Evolutionary conservation across 2,797 vertebrate genomes (phyloP).

Genomic region (Mormyrops boulengeri): DNA sequence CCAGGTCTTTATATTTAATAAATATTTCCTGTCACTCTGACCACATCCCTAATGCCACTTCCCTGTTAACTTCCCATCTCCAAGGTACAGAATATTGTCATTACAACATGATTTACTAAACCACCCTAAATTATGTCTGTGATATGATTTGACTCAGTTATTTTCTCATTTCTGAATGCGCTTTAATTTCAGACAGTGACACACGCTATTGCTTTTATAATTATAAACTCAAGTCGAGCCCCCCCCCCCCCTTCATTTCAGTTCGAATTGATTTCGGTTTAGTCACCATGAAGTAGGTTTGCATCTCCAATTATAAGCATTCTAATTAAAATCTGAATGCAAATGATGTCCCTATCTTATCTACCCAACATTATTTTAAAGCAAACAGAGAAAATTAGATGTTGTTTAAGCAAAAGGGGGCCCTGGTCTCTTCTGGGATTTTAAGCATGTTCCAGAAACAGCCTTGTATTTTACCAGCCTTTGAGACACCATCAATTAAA

Average conservation of each 20-base stretch:
- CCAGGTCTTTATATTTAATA: background rate
- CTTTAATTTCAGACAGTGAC: slow-evolving; percentile 43
- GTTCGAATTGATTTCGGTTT: slow-evolving; percentile 9
- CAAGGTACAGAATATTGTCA: slow-evolving; percentile 27
- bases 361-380: slow-evolving; percentile 56
- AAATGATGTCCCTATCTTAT: slow-evolving; percentile 65
- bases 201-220: slow-evolving; percentile 51
- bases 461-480: background rate
- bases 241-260: background rate
- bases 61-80: slow-evolving; percentile 30
- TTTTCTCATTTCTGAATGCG: slow-evolving; percentile 22
- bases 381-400: slow-evolving; percentile 51
- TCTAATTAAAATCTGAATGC: slow-evolving; percentile 66
- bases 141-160: slow-evolving; percentile 36
- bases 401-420: slow-evolving; percentile 20
- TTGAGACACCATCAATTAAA: slow-evolving; percentile 14
- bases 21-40: background rate
- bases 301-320: slow-evolving; percentile 48
- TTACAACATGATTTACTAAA: slow-evolving; percentile 32
- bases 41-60: slow-evolving; percentile 2
- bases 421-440: slow-evolving; percentile 19
- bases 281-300: slow-evolving; percentile 16
- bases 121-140: background rate
- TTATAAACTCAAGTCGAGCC: slow-evolving; percentile 56
- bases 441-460: background rate